Base-by-base conservation (phyloP, 2,797 vertebrate genomes). In the Mergus octosetaceus region DNA sequence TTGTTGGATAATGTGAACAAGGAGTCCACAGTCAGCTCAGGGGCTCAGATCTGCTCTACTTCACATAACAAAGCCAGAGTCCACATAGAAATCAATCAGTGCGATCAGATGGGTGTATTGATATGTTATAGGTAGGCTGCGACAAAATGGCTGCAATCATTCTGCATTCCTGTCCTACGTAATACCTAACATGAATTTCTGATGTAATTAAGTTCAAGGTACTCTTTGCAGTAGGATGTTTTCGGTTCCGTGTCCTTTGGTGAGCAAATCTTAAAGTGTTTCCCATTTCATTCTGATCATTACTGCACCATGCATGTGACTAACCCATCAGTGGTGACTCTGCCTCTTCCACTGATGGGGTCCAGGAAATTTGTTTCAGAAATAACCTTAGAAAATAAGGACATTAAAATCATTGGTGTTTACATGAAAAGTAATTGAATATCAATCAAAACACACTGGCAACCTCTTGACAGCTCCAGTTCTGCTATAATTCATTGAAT, bases 381-480 rank as follows among this genome's bases (percentile, higher is more conserved):
- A 95, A 95, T 89, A 96, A 95, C 90, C 90, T 80, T 1, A 49
- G 90, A 94, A 89, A 94, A 85, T 81, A 87, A 91, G 65, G 91
- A 93, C 89, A 58, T 84, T 95, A 85, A 95, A 95, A 95, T 96
- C 92, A 96, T 94, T 58, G 95, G 60, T 95, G 97, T 96, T 97
- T 96, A 96, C 96, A 97, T 16, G 79, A 81, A 57, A 94, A 95
- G 92, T 95, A 97, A 97, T 96, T 97, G 97, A 97, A 96, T 96
- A 97, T 97, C 96, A 96, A 68, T 86, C 90, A 90, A 90, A 92
- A 57, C 82, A 76, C 41, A 65, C 66, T 79, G 85, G 81, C 86
- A 86, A 57, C 24, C 83, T 79, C 70, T 64, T 68, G 78, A 90
- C 85, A 96, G 79, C 49, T 70, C 39, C 39, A 76, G 51, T 74